Conservation (phyloP, 2,113 vertebrate species). For the Romanogobio albipinnatus region DNA sequence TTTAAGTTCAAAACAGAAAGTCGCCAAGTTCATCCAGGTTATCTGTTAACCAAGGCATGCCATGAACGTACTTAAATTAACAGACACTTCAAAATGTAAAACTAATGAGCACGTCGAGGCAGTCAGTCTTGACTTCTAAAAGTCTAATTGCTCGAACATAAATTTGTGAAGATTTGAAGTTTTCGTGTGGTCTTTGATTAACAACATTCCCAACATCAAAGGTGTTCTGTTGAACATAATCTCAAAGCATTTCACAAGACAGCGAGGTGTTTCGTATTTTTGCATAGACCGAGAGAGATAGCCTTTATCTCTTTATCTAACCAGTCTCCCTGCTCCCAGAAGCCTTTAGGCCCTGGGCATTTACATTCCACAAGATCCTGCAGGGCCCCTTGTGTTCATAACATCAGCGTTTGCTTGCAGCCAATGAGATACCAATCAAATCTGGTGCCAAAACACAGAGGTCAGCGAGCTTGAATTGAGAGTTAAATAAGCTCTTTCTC, state of each 20-base stretch:
- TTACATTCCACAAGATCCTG: slow-evolving; percentile 55
- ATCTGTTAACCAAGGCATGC: slow-evolving; percentile 3
- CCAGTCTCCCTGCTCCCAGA: slow-evolving; percentile 9
- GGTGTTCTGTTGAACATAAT: slow-evolving; percentile 57
- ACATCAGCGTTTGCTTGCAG: slow-evolving; percentile 64
- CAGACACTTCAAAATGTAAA: not conserved
- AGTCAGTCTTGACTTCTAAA: slow-evolving; percentile 32
- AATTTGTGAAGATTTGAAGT: too few species aligned
- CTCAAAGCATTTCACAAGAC: slow-evolving; percentile 64
- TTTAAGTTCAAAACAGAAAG: not conserved
- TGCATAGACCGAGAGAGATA: slow-evolving; percentile 48
- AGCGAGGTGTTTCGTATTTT: slow-evolving; percentile 48
- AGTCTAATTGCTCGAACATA: too few species aligned
- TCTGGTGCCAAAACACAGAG: slow-evolving; percentile 61
- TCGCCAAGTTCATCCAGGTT: not conserved
- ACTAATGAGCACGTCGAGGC: slow-evolving; percentile 2
- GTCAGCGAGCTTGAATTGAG: slow-evolving; percentile 44
- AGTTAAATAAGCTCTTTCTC: slow-evolving; percentile 57
- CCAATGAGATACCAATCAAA: slow-evolving; percentile 64
- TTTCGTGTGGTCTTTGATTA: slow-evolving; percentile 19
- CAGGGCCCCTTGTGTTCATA: slow-evolving; percentile 65
- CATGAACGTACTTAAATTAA: not conserved
- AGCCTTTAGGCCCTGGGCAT: slow-evolving; percentile 60
- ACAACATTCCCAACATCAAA: slow-evolving; percentile 61
- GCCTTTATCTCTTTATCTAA: slow-evolving; percentile 42